A percentile compares a stretch with the other conserved stretches of the same genome.
Conservation (phyloP, 2,888 invertebrate genomes). For the Drosophila imparisetae region DNA sequence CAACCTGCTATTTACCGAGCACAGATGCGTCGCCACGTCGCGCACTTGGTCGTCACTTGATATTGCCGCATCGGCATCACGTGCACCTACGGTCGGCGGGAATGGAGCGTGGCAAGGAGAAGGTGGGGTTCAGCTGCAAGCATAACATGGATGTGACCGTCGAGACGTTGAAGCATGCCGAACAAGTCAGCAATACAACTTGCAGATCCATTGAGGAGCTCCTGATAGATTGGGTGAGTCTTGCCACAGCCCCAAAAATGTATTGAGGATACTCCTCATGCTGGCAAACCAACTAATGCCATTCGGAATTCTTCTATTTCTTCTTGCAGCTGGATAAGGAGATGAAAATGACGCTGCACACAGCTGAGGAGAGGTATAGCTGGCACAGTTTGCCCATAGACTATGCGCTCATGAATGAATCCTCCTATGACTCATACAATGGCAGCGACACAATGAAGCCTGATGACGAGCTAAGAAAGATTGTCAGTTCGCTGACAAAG, state of each 20-base stretch:
- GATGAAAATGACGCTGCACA: background rate
- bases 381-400: conserved; percentile 6
- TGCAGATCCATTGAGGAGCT: background rate
- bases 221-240: background rate
- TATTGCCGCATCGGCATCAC: conserved; percentile 67
- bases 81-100: conserved; percentile 68
- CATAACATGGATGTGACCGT: background rate
- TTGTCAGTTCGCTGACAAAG: conserved; percentile 52
- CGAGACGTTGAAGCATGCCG: background rate
- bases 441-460: background rate
- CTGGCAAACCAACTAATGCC: background rate
- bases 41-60: conserved; percentile 42
- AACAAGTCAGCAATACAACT: background rate
- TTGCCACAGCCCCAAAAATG: background rate
- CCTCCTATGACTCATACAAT: background rate
- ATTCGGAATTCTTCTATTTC: background rate
- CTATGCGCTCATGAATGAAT: conserved; percentile 35
- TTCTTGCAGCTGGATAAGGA: background rate
- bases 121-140: background rate
- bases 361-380: background rate
- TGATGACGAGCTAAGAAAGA: conserved; percentile 33
- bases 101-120: background rate
- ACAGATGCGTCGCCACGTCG: conserved; percentile 49
- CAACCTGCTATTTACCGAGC: conserved; percentile 5
- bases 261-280: background rate